Evolutionary conservation across 1,140 invertebrate species (phyloP).

Genomic region (Drosophila murphyi): DNA sequence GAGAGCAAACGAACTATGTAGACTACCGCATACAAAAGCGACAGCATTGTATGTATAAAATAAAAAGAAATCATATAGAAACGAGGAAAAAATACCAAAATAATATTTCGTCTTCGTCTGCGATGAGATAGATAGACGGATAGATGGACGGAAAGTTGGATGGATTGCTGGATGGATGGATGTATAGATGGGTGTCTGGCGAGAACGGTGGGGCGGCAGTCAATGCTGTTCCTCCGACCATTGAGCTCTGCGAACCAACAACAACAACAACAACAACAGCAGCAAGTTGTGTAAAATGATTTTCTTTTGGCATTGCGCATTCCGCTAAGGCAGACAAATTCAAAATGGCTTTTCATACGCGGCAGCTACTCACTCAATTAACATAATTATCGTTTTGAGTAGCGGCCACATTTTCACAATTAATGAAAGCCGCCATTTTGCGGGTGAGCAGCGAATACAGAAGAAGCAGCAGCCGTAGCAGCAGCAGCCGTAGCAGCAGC

Average conservation of each 20-base stretch:
- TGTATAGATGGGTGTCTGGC: slow-evolving; percentile 42
- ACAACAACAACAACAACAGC: slow-evolving; percentile 16
- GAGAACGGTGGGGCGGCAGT: slow-evolving; percentile 49
- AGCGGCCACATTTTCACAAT: slow-evolving; percentile 66
- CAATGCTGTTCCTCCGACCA: slow-evolving; percentile 1
- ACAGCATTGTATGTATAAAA: slow-evolving; percentile 11
- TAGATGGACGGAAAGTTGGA: slow-evolving; percentile 41
- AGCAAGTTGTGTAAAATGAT: slow-evolving; percentile 28
- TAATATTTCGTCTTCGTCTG: slow-evolving; percentile 75
- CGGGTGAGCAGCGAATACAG: neutral
- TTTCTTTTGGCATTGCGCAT: slow-evolving; percentile 24
- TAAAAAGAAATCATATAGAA: slow-evolving; percentile 72
- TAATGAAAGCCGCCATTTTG: slow-evolving; percentile 78
- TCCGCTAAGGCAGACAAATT: slow-evolving; percentile 27
- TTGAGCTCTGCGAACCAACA: neutral
- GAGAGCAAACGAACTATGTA: slow-evolving; percentile 67
- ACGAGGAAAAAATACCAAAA: slow-evolving; percentile 67
- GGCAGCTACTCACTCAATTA: slow-evolving; percentile 66
- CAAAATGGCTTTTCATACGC: slow-evolving; percentile 67
- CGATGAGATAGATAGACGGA: slow-evolving; percentile 41
- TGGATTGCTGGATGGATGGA: slow-evolving; percentile 32
- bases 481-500: neutral
- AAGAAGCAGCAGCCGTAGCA: no score
- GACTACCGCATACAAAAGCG: neutral
- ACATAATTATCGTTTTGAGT: slow-evolving; percentile 70